A percentile compares a stretch with the other conserved stretches of the same genome.
Conservation (phyloP, 2,797 vertebrate genomes). For the Lagorchestes hirsutus region DNA sequence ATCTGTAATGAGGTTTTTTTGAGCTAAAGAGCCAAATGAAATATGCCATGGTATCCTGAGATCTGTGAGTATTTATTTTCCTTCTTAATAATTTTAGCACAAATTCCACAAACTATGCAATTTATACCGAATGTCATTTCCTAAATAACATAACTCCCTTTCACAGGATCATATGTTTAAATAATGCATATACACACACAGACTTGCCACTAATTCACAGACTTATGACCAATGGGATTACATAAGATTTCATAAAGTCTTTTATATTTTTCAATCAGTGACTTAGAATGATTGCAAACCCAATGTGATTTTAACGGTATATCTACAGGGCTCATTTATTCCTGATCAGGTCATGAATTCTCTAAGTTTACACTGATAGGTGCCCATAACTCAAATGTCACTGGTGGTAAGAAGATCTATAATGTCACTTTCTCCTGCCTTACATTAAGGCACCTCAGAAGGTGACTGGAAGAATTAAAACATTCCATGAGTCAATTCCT, state of each 20-base stretch:
- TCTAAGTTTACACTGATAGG: background rate
- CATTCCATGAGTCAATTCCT: background rate
- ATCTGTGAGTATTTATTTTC: background rate
- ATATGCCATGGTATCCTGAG: background rate
- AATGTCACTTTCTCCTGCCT: background rate
- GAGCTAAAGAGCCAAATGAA: background rate
- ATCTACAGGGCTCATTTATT: background rate
- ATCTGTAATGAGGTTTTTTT: background rate
- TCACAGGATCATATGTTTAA: background rate
- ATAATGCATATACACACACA: too few species aligned
- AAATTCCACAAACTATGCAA: background rate
- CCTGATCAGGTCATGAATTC: background rate
- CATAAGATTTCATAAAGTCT: background rate
- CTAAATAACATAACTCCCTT: background rate
- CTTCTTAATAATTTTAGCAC: background rate
- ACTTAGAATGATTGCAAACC: background rate
- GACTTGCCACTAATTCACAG: background rate
- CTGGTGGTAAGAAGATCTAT: background rate
- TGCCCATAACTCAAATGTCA: background rate
- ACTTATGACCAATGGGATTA: background rate
- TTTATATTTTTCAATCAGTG: background rate
- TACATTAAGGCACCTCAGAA: background rate
- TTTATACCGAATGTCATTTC: background rate
- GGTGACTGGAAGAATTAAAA: background rate
- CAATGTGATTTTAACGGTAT: background rate